Conservation (phyloP, 2,113 vertebrate species). For the Pelvicachromis taeniatus region DNA sequence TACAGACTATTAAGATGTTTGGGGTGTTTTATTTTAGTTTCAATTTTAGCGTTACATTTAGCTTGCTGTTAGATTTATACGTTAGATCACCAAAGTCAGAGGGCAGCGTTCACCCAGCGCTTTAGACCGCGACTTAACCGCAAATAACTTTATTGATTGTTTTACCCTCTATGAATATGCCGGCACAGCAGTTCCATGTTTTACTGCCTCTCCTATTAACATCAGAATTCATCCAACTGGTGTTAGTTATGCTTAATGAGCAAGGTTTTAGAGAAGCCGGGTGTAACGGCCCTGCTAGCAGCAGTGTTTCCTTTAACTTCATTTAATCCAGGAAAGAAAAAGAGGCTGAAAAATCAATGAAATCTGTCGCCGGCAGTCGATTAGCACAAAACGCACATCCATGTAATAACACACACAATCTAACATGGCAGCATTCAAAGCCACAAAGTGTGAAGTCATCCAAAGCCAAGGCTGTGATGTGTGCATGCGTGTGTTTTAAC, state of each 20-base stretch:
- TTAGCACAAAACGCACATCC: background rate
- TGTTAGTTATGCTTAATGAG: background rate
- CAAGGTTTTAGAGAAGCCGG: background rate
- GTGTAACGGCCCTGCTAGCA: background rate
- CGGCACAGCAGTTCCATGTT: background rate
- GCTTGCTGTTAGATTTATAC: background rate
- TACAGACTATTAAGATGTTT: background rate
- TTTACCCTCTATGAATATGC: background rate
- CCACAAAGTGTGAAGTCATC: background rate
- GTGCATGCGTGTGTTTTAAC: background rate
- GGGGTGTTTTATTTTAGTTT: background rate
- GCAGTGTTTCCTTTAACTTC: background rate
- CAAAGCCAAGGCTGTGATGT: background rate
- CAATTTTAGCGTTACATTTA: background rate
- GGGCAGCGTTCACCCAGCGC: background rate
- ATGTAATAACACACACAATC: background rate
- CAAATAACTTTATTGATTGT: background rate
- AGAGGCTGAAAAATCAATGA: constrained; percentile 3
- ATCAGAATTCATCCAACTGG: background rate
- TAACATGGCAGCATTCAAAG: background rate
- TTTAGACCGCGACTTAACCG: background rate
- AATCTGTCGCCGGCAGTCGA: background rate
- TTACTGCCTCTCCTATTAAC: background rate
- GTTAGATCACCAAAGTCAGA: background rate
- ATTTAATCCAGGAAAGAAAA: constrained; percentile 3